Conservation (phyloP, 2,797 vertebrate genomes). For the Pelodytes ibericus region DNA sequence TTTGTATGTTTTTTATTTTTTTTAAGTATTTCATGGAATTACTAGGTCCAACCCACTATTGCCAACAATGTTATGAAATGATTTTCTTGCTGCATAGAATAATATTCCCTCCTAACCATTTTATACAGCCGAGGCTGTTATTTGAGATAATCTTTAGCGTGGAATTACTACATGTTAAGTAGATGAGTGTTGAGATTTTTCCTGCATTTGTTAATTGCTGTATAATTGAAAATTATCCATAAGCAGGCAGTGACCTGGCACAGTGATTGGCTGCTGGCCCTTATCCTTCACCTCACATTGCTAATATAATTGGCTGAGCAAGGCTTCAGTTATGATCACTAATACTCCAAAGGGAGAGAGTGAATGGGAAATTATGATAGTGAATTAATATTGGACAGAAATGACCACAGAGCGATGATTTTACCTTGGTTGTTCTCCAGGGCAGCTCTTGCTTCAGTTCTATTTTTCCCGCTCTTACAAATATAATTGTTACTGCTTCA, state of each 20-base stretch:
- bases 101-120: too few relatives aligned
- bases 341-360: constrained; percentile 65
- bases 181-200: constrained; percentile 61
- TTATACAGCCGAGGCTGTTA: too few relatives aligned
- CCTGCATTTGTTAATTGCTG: constrained; percentile 63
- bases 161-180: constrained; percentile 50
- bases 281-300: constrained; percentile 56
- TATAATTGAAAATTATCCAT: constrained; percentile 60
- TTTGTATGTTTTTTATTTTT: too few relatives aligned
- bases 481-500: too few relatives aligned
- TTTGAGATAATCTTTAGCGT: constrained; percentile 12
- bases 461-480: not conserved
- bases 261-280: constrained; percentile 63
- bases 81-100: too few relatives aligned
- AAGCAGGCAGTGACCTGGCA: constrained; percentile 59
- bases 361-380: constrained; percentile 68
- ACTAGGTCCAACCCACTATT: too few relatives aligned
- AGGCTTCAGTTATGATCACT: constrained; percentile 57
- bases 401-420: constrained; percentile 67
- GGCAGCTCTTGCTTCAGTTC: not conserved
- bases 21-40: too few relatives aligned
- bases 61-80: too few relatives aligned
- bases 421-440: constrained; percentile 62
- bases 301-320: constrained; percentile 60
- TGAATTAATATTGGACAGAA: constrained; percentile 70